phyloP scores from a whole-genome alignment of 2,113 vertebrate species.

The Mustelus asterias region DNA sequence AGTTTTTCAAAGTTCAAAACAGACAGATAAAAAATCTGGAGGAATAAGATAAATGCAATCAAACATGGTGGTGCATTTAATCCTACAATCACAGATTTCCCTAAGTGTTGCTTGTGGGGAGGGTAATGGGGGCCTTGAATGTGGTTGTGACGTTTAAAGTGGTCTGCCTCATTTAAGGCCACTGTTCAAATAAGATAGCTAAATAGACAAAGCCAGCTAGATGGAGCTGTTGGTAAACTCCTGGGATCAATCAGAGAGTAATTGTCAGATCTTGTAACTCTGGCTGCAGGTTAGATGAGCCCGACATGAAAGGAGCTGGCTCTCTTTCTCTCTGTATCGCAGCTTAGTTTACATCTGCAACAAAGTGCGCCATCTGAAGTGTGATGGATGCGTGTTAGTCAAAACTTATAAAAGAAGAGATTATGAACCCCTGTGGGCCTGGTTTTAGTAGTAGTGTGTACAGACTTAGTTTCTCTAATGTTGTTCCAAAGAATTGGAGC shows the following conservation, averaged over 20 bases:
- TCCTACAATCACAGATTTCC: neutral
- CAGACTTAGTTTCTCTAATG: neutral
- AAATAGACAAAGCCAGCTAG: neutral
- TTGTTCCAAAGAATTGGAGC: slow-evolving; percentile 13
- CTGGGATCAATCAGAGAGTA: neutral
- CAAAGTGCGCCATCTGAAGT: neutral
- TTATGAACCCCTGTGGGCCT: neutral
- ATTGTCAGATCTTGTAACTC: neutral
- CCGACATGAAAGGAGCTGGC: neutral
- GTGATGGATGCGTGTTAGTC: neutral
- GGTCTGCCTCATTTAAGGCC: neutral
- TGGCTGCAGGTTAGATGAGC: neutral
- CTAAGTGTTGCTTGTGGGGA: neutral
- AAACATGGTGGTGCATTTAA: slow-evolving; percentile 4
- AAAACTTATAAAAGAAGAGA: neutral
- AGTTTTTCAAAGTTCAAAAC: neutral
- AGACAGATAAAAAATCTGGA: neutral
- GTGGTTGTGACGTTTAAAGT: neutral
- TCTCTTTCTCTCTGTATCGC: neutral
- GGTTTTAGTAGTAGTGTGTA: neutral
- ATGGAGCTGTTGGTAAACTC: neutral
- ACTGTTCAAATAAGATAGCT: neutral
- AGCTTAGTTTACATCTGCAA: neutral
- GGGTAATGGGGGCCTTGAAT: neutral
- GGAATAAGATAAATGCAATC: neutral